Evolutionary conservation across 2,888 invertebrate species (phyloP).

Genomic region (Eledona agricola): DNA sequence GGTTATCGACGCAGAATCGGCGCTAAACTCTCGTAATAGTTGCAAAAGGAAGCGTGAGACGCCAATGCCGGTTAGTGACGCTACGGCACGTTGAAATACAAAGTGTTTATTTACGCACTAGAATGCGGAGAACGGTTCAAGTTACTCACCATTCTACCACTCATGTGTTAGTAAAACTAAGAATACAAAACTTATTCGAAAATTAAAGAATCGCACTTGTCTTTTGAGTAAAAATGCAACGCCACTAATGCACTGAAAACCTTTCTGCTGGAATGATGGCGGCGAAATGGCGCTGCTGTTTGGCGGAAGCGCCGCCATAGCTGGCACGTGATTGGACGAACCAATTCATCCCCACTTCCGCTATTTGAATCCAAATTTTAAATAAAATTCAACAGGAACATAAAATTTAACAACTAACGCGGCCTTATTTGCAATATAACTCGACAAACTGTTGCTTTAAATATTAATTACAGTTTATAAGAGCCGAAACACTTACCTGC

Average conservation of each 20-base stretch:
- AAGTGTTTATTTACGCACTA: constrained; percentile 42
- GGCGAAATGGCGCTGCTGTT: constrained; percentile 11
- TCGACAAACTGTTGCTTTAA: too few species aligned
- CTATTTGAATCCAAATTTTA: constrained; percentile 1
- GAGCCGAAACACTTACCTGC: too few species aligned
- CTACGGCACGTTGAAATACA: constrained; percentile 12
- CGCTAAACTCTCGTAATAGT: constrained; percentile 14
- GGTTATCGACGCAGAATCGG: too few species aligned
- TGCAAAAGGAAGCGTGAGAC: constrained; percentile 17
- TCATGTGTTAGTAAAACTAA: constrained; percentile 43
- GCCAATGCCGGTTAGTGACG: constrained; percentile 38
- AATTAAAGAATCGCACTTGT: background rate
- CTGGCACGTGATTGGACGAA: constrained; percentile 7
- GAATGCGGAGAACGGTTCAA: too few species aligned
- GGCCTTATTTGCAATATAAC: too few species aligned
- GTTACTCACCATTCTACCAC: constrained; percentile 55
- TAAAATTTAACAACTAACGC: too few species aligned
- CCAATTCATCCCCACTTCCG: background rate
- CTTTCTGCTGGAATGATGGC: constrained; percentile 19
- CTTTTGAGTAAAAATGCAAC: too few species aligned
- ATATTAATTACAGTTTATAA: too few species aligned
- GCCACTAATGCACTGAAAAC: constrained; percentile 11
- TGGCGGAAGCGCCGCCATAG: constrained; percentile 6
- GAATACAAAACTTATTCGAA: constrained; percentile 4
- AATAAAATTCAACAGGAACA: constrained; percentile 2